Base-by-base conservation (phyloP, 2,888 invertebrate species). In the Hoplodrina ambigua region DNA sequence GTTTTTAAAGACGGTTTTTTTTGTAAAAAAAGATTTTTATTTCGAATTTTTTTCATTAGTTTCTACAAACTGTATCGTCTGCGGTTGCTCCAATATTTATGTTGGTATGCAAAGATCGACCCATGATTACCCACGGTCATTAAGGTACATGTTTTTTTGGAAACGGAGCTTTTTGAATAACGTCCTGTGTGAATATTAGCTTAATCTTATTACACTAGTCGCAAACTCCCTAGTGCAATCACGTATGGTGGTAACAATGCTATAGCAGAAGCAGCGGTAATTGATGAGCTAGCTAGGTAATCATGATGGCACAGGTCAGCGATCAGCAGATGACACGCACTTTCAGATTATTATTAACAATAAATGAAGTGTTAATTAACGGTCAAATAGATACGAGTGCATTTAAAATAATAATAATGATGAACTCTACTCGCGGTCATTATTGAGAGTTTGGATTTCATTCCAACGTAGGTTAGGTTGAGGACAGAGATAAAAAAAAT, bases 401-500 rank as follows among this genome's bases (percentile, higher is more conserved):
- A 59, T 68, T 56, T 19, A 65, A 68, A 81, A 78, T 81, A 66
- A 81, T 60, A 69, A 25, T 60, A 69, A 25, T 56, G 50, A 72
- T 68, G 68, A 72, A 81, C 72, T 75, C 17, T 58, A 62, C 49
- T 15, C 17, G 17, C 46, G 44, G 78, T 69, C 61, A 72, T 33
- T 59, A 44, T 15, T 25, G 46, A 64, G 33, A 64, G 62, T 54
- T 46, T 50, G 41, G 15, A 58, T 61, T 67, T 52, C 5, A 49
- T 37, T 53, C 10, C 53, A 56, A 54, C 20, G 64, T 80, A 85
- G 88, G 87, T 88, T 85, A 88, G 59, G 75, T 80, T 66, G 82
- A 82, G 87, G 87, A 63, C 86, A 85, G 44, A 77, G 86, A 88
- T 88, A 87, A 87, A 64, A 57, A 50, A 37, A 44, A 52, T 75